A percentile compares a stretch with the other conserved stretches of the same genome.
phyloP scores from a whole-genome alignment of 1,140 invertebrate genomes.

The Trachymyrmex cornetzi region DNA sequence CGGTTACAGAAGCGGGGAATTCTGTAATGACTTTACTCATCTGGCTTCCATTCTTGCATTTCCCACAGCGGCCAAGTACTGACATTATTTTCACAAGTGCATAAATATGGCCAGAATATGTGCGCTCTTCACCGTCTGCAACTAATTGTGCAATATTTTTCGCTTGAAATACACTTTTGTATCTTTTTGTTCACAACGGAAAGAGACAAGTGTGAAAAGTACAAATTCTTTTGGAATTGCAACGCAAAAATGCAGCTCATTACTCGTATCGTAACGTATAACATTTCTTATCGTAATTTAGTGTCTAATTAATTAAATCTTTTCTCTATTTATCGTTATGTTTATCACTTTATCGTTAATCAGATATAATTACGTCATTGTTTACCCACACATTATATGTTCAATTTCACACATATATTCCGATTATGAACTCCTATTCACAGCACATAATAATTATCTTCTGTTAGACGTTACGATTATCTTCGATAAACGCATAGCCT shows the following conservation, averaged over 20 bases:
- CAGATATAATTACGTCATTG: slow-evolving; percentile 45
- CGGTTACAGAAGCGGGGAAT: slow-evolving; percentile 64
- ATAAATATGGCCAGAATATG: slow-evolving; percentile 59
- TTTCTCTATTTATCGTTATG: background rate
- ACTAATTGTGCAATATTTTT: slow-evolving; percentile 62
- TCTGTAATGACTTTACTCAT: slow-evolving; percentile 77
- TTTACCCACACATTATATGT: background rate
- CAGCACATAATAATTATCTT: slow-evolving; percentile 9
- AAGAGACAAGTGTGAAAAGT: slow-evolving; percentile 5
- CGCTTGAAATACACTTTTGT: slow-evolving; percentile 37
- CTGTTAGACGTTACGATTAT: slow-evolving; percentile 15
- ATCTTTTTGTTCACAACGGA: background rate
- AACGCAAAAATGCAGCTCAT: background rate
- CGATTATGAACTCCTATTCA: slow-evolving; percentile 29
- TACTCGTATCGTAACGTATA: background rate
- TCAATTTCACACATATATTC: slow-evolving; percentile 26
- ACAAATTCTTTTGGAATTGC: slow-evolving; percentile 50
- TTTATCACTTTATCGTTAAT: slow-evolving; percentile 32
- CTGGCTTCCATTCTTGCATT: slow-evolving; percentile 69
- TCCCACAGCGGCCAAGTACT: slow-evolving; percentile 35
- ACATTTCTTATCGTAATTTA: slow-evolving; percentile 5
- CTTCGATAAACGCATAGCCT: slow-evolving; percentile 29
- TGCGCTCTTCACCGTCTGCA: slow-evolving; percentile 46
- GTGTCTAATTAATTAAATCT: background rate
- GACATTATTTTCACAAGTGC: slow-evolving; percentile 56